Evolutionary conservation across 2,888 invertebrate genomes (phyloP).

Genomic region (Caenorhabditis auriculariae): DNA sequence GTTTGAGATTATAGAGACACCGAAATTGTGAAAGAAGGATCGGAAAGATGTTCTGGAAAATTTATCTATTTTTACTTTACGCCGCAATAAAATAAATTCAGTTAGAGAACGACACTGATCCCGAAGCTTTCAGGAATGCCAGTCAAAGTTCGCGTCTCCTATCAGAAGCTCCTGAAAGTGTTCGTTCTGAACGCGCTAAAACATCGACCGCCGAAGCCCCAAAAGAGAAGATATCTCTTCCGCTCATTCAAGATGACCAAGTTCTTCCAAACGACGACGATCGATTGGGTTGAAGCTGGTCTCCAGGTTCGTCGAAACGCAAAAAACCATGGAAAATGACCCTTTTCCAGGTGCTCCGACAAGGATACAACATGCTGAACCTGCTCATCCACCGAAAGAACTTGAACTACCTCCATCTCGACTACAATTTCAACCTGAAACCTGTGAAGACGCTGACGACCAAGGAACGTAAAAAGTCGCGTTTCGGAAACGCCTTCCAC

Average conservation of each 20-base stretch:
- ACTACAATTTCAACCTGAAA: conserved; percentile 99
- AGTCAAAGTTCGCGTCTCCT: conserved; percentile 97
- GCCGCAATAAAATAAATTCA: background rate
- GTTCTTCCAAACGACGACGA: conserved; percentile 98
- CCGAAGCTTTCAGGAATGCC: conserved; percentile 71
- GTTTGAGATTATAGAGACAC: too few relatives aligned
- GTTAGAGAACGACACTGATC: background rate
- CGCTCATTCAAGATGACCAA: conserved; percentile 99
- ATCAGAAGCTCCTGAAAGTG: conserved; percentile 96
- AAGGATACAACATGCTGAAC: conserved; percentile 99
- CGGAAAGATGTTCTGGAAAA: too few relatives aligned
- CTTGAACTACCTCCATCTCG: conserved; percentile 96
- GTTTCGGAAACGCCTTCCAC: conserved; percentile 82
- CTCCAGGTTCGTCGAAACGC: conserved; percentile 72
- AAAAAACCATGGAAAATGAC: conserved; percentile 2
- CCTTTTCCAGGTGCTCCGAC: conserved; percentile 75
- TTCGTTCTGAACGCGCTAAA: conserved; percentile 96
- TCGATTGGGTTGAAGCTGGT: conserved; percentile 99
- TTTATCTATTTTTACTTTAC: too few relatives aligned
- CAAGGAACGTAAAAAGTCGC: conserved; percentile 97
- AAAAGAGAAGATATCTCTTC: conserved; percentile 96
- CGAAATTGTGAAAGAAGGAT: too few relatives aligned
- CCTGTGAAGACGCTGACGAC: conserved; percentile 99
- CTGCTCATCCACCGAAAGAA: conserved; percentile 98
- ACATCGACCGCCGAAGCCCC: conserved; percentile 94